phyloP scores from a whole-genome alignment of 2,797 vertebrate species.

The Gouania willdenowi region DNA sequence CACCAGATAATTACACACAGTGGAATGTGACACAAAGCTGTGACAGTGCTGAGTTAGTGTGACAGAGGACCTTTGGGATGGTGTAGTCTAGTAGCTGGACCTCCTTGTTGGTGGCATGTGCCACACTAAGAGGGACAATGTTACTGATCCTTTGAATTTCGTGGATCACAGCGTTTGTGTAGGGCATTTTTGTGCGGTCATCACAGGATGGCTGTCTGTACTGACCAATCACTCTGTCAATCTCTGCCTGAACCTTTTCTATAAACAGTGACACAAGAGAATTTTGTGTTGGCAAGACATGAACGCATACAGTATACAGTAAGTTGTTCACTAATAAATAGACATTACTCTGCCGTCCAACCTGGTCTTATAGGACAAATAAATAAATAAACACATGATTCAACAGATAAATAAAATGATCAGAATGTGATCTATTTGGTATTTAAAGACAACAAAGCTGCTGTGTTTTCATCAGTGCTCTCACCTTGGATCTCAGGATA shows the following conservation, averaged over 20 bases:
- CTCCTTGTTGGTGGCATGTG: slow-evolving; percentile 25
- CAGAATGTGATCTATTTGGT: too few relatives aligned
- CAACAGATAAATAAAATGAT: too few relatives aligned
- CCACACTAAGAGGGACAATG: slow-evolving; percentile 32
- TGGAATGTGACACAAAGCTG: background rate
- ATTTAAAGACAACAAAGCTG: too few relatives aligned
- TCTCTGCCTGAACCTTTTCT: slow-evolving; percentile 55
- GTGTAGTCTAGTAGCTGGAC: slow-evolving; percentile 33
- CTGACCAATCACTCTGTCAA: slow-evolving; percentile 42
- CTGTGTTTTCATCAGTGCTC: too few relatives aligned
- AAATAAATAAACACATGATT: too few relatives aligned
- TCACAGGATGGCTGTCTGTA: slow-evolving; percentile 25
- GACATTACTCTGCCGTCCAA: too few relatives aligned
- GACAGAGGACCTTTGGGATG: slow-evolving; percentile 33
- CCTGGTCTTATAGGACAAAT: too few relatives aligned
- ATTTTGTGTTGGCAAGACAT: too few relatives aligned
- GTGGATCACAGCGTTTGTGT: slow-evolving; percentile 55
- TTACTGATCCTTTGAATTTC: slow-evolving; percentile 49
- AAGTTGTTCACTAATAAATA: too few relatives aligned
- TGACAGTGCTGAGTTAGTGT: too few relatives aligned
- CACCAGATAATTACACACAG: background rate
- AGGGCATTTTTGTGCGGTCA: slow-evolving; percentile 41
- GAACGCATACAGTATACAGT: background rate
- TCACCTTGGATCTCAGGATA: slow-evolving; percentile 79
- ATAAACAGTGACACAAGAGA: too few relatives aligned